Conservation (phyloP, 2,888 invertebrate genomes). For the Deroplatys truncata region DNA sequence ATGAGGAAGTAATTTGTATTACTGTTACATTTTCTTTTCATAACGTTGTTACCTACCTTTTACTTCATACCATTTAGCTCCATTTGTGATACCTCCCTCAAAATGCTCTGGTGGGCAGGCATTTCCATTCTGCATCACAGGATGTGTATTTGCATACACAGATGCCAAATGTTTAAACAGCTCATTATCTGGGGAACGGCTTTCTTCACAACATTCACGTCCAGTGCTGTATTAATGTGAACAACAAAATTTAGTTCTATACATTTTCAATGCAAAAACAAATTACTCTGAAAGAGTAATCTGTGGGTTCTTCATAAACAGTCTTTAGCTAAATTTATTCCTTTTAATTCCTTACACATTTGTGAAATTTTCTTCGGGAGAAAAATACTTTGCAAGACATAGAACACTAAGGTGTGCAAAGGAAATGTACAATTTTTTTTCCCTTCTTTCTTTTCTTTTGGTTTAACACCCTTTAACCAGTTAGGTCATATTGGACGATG, state of each 20-base stretch:
- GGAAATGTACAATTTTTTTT: too few relatives aligned
- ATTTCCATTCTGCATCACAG: constrained; percentile 69
- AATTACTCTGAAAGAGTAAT: background rate
- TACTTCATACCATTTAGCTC: constrained; percentile 88
- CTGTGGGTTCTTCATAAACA: background rate
- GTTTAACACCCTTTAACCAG: too few relatives aligned
- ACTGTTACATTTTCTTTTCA: too few relatives aligned
- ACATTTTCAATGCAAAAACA: background rate
- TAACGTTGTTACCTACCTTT: constrained; percentile 49
- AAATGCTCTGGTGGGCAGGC: constrained; percentile 72
- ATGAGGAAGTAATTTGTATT: too few relatives aligned
- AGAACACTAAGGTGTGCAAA: too few relatives aligned
- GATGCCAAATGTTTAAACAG: constrained; percentile 75
- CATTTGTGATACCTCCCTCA: constrained; percentile 79
- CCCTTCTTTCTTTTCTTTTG: too few relatives aligned
- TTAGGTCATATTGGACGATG: too few relatives aligned
- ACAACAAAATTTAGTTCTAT: background rate
- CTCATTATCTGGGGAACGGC: constrained; percentile 74
- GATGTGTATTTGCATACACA: constrained; percentile 70
- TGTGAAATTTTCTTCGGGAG: too few relatives aligned
- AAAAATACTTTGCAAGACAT: too few relatives aligned
- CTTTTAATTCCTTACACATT: too few relatives aligned
- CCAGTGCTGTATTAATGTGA: constrained; percentile 46
- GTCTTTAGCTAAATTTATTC: background rate
- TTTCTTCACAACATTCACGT: constrained; percentile 66